Conservation (phyloP, 92 coral and sea anemone species). For the Virgularia gustaviana region DNA sequence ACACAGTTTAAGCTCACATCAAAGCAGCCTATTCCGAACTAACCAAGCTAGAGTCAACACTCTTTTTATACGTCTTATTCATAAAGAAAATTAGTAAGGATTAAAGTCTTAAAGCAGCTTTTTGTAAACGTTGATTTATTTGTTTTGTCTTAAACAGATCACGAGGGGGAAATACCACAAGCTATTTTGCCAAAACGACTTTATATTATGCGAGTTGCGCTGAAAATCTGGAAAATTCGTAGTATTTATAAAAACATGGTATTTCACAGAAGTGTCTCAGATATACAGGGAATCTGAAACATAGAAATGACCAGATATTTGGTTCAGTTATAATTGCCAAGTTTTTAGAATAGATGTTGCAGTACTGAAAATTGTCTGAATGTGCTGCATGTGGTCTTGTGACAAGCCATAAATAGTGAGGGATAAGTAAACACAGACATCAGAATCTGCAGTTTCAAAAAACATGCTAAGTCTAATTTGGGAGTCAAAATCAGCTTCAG, state of each 20-base stretch:
- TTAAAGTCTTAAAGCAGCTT: conserved; percentile 41
- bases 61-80: conserved; percentile 38
- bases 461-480: conserved; percentile 27
- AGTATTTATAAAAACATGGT: too few species aligned
- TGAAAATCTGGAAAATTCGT: too few species aligned
- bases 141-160: conserved; percentile 39
- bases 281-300: too few species aligned
- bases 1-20: conserved; percentile 36
- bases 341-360: too few species aligned
- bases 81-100: conserved; percentile 39
- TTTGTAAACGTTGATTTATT: conserved; percentile 41
- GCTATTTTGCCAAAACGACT: conserved; percentile 3
- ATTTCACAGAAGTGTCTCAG: too few species aligned
- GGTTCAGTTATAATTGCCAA: too few species aligned
- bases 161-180: conserved; percentile 35
- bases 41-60: conserved; percentile 17
- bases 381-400: neutral
- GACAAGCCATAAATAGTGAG: neutral
- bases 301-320: too few species aligned
- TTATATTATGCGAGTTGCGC: too few species aligned
- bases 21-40: conserved; percentile 30
- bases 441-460: neutral
- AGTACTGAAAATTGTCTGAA: too few species aligned
- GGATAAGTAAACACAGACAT: conserved; percentile 43
- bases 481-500: conserved; percentile 27